phyloP scores from a whole-genome alignment of 2,113 vertebrate species.

The Caracal caracal region DNA sequence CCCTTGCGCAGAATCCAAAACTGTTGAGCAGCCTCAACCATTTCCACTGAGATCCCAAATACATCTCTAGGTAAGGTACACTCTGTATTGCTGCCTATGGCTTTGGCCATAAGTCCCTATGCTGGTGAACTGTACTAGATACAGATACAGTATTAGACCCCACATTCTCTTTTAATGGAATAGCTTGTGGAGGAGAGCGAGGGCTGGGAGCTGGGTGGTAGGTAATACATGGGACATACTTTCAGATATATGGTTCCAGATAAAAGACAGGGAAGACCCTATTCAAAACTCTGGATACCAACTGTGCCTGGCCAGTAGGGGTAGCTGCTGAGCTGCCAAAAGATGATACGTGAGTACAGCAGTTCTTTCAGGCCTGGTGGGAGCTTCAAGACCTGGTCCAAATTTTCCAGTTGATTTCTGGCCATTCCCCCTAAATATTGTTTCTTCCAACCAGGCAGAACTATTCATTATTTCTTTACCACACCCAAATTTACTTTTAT shows the following conservation, averaged over 20 bases:
- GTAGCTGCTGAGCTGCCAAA: conserved; percentile 75
- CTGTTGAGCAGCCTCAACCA: not conserved
- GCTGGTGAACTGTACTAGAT: not conserved
- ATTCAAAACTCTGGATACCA: not conserved
- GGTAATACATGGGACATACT: not conserved
- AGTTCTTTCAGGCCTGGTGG: not conserved
- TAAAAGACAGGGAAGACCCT: not conserved
- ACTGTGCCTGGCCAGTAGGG: conserved; percentile 67
- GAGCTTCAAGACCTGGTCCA: conserved; percentile 29
- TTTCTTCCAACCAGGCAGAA: not conserved
- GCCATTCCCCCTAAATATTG: not conserved
- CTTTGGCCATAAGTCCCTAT: not conserved
- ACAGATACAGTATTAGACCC: not conserved
- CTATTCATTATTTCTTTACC: not conserved
- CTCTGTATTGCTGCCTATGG: not conserved
- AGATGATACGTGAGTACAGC: not conserved
- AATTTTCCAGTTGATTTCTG: conserved; percentile 21
- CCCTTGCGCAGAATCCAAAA: not conserved
- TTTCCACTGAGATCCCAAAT: not conserved
- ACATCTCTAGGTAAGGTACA: not conserved
- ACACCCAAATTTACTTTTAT: not conserved
- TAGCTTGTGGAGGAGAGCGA: not conserved
- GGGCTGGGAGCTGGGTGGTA: not conserved
- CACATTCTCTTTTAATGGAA: not conserved
- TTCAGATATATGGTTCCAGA: not conserved